These are phyloP conservation scores for Heliothis virescens DNA, from an alignment of 1,140 invertebrate genomes.

Conservation along the genomic window DNA sequence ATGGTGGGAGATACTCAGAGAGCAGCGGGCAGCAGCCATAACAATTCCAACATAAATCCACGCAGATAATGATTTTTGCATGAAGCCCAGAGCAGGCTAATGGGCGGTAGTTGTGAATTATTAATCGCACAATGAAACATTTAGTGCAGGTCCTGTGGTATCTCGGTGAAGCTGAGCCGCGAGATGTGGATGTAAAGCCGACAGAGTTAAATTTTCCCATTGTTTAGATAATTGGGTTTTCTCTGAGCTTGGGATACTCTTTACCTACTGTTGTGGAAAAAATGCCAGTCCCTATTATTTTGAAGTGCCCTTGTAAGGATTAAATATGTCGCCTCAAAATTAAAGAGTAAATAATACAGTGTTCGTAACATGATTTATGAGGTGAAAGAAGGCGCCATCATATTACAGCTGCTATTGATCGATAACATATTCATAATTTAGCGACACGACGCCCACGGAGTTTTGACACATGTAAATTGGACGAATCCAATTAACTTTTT, in stretches of 20 bases:
- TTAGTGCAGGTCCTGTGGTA: slow-evolving; percentile 29
- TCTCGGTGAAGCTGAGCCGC: slow-evolving; percentile 12
- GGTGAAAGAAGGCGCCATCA: neutral
- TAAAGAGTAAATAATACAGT: neutral
- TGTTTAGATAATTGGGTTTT: slow-evolving; percentile 20
- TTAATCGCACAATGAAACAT: slow-evolving; percentile 43
- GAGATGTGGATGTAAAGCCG: slow-evolving; percentile 8
- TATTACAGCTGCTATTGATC: neutral
- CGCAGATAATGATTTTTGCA: slow-evolving; percentile 39
- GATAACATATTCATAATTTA: slow-evolving; percentile 9
- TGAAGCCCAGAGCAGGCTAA: slow-evolving; percentile 26
- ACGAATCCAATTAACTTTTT: slow-evolving; percentile 24
- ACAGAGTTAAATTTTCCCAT: slow-evolving; percentile 15
- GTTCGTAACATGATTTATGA: neutral
- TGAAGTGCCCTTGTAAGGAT: no score
- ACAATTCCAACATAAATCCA: slow-evolving; percentile 32
- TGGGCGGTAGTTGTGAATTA: slow-evolving; percentile 42
- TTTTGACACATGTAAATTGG: slow-evolving; percentile 5
- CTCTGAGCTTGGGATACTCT: neutral
- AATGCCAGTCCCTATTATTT: no score
- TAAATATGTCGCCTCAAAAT: no score
- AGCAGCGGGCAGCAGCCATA: neutral
- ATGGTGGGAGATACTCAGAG: neutral
- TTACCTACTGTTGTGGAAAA: neutral
- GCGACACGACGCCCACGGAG: neutral